These are phyloP conservation scores for Hydrophis major DNA, from an alignment of 2,797 vertebrate genomes.

Conservation along the genomic window DNA sequence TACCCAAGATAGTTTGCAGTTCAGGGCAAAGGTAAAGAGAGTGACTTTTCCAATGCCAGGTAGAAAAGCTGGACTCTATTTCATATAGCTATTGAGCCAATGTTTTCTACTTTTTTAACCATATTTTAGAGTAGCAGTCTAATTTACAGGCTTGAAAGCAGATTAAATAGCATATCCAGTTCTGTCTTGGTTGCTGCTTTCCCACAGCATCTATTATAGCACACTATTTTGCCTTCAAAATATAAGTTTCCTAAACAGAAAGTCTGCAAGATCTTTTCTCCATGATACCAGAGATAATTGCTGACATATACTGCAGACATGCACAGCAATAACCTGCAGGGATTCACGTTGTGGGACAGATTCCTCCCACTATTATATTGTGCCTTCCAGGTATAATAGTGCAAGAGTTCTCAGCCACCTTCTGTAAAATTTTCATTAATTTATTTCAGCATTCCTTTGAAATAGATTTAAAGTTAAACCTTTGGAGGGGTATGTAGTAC, in stretches of 20 bases:
- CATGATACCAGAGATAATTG: background rate
- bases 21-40: background rate
- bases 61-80: background rate
- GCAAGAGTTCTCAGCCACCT: background rate
- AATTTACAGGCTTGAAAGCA: background rate
- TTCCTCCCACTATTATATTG: background rate
- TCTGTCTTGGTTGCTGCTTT: background rate
- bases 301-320: background rate
- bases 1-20: background rate
- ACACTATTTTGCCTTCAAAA: background rate
- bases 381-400: background rate
- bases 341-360: background rate
- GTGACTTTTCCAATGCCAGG: background rate
- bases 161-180: background rate
- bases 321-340: background rate
- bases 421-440: background rate
- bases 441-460: background rate
- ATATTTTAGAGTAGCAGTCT: background rate
- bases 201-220: background rate
- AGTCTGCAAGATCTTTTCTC: background rate
- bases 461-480: conserved; percentile 24
- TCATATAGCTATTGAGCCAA: background rate
- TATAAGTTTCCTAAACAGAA: background rate
- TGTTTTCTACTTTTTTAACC: background rate
- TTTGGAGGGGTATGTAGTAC: conserved; percentile 28